Base-by-base conservation (phyloP, 2,113 vertebrate genomes). In the Verasper variegatus region DNA sequence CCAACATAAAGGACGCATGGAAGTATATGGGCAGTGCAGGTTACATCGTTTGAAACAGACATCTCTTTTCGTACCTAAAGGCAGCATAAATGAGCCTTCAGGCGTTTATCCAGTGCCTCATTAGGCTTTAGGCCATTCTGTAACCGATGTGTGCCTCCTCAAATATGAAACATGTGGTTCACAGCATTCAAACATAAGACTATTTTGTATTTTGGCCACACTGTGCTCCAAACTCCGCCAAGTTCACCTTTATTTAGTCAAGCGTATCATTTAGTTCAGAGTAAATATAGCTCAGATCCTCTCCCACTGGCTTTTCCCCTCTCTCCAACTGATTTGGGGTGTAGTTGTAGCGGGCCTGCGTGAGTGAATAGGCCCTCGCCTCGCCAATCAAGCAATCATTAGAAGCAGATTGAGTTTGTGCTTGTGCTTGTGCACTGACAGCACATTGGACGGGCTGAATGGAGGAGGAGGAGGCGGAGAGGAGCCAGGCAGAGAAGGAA, bases 381-480 rank as follows among this genome's bases (percentile, higher is more conserved):
- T 92, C 79, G 82, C 88, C 92, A 91, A 93, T 92, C 92, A 90
- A 89, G 79, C 86, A 89, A 83, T 91, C 88, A 93, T 91, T 90
- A 93, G 89, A 81, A 70, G 87, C 86, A 88, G 87, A 93, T 91
- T 88, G 91, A 90, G 90, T 91, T 88, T 91, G 71, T 85, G 88
- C 80, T 88, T 91, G 71, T 85, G 88, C 80, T 85, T 80, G 71
- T 91, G 89, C 76, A 76, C 81, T 59, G 84, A 86, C 84, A 85
- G 74, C 65, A 55, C 76, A 81, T 51, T 59, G 86, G 70, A 80
- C 40, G 57, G 62, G 13, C 65, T 52, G 82, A 73, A 80, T 4
- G 49, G 26, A 67, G 52, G 27, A 14, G 52, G 27, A 14, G 49
- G 71, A 76, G 67, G 56, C 52, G 61, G 71, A 74, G 66, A 47